phyloP scores from a whole-genome alignment of 2,113 vertebrate genomes.

The Helogale parvula region DNA sequence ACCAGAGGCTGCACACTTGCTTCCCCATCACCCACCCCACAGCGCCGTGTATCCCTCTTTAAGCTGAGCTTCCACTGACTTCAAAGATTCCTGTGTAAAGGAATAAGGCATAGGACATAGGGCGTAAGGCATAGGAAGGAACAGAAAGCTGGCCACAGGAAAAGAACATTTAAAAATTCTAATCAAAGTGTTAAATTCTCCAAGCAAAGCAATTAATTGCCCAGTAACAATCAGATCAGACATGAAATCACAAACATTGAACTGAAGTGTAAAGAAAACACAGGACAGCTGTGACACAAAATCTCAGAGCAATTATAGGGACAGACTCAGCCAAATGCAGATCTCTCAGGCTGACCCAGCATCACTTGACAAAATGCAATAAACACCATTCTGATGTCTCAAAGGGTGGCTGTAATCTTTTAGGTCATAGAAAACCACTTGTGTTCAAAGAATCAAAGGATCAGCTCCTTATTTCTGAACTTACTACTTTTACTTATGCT shows the following conservation, averaged over 20 bases:
- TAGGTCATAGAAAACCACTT: background rate
- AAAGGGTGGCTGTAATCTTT: background rate
- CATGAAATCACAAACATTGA: background rate
- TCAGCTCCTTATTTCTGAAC: background rate
- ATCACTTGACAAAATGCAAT: background rate
- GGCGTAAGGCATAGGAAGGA: background rate
- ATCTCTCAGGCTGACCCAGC: background rate
- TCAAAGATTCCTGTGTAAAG: slow-evolving; percentile 6
- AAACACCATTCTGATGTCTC: background rate
- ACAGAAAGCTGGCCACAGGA: slow-evolving; percentile 25
- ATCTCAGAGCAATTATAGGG: background rate
- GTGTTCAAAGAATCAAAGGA: background rate
- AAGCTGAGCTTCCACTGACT: background rate
- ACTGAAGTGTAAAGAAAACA: background rate
- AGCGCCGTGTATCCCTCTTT: background rate
- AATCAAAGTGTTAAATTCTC: slow-evolving; percentile 56
- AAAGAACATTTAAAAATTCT: slow-evolving; percentile 43
- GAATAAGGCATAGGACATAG: background rate
- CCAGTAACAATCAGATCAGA: background rate
- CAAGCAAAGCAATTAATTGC: slow-evolving; percentile 10
- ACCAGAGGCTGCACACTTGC: background rate
- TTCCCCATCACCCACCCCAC: background rate
- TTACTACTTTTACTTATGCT: background rate
- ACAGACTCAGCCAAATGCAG: background rate
- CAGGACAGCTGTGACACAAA: background rate